Base-by-base conservation (phyloP, 2,797 vertebrate species). In the Acanthurus leucopareius region DNA sequence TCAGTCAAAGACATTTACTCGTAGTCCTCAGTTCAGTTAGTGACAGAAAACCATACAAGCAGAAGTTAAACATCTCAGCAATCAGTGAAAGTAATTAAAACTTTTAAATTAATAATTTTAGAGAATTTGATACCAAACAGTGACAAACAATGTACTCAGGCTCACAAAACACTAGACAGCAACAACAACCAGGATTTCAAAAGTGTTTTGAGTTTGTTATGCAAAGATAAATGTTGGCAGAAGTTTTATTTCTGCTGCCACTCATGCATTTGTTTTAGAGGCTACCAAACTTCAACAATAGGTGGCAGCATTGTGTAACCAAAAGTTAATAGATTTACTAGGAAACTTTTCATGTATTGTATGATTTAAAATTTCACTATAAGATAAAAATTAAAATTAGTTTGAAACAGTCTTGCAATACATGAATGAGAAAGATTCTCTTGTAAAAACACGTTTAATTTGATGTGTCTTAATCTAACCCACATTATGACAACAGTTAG, bases 221-320 rank as follows among this genome's bases (percentile, higher is more conserved):
- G 16, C 1, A 22, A 47, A 48, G 2, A 20, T 5, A 16, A 16
- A 5, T 48, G 45, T 32, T 32, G 28, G 2, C 28, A 32, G 28
- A 32, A 32, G 28, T 32, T 32, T 32, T 32, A 32, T 32, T 32
- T 32, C 28, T 17, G 17, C 40, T 59, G 19, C 60, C 48, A 0
- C 13, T 28, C 20, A 16, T 57, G 13, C 15, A 16, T 16, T 2
- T 44, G n/a, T 6, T 9, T 51, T 28, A 4, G 1, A 25, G 66
- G 6, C 1, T 84, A 3, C 16, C 44, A 22, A 0, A 0, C 54
- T 20, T 47, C 13, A 83, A 54, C 93, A 79, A 40, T 2, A 90
- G 92, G 67, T 73, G 91, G 83, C 83, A 85, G 69, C 77, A 86
- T 65, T 60, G 63, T 19, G 54, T 49, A 48, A 73, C 2, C n/a